Conservation (phyloP, 2,888 invertebrate species). For the Harpagoxenus sublaevis region DNA sequence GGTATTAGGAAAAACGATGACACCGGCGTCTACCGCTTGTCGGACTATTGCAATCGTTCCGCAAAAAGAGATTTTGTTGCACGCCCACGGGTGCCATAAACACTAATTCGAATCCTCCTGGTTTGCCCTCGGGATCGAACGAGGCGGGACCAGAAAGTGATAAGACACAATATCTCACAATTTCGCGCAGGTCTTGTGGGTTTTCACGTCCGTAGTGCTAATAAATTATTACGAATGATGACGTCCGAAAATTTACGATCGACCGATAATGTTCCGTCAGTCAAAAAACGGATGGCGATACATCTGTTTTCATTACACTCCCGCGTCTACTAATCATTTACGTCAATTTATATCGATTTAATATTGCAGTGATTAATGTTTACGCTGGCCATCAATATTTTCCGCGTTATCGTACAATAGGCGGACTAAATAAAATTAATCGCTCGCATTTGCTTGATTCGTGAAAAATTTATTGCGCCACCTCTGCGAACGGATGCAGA, state of each 20-base stretch:
- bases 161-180: slow-evolving; percentile 75
- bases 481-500: slow-evolving; percentile 28
- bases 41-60: slow-evolving; percentile 57
- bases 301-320: slow-evolving; percentile 40
- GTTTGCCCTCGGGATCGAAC: slow-evolving; percentile 67
- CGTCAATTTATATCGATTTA: slow-evolving; percentile 53
- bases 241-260: slow-evolving; percentile 66
- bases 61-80: slow-evolving; percentile 60
- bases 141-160: slow-evolving; percentile 67
- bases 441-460: slow-evolving; percentile 33
- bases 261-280: slow-evolving; percentile 41
- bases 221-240: slow-evolving; percentile 71
- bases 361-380: slow-evolving; percentile 49
- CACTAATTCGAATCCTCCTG: slow-evolving; percentile 75
- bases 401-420: slow-evolving; percentile 41
- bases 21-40: not conserved
- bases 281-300: slow-evolving; percentile 36
- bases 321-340: not conserved
- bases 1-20: slow-evolving; percentile 21
- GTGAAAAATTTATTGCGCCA: slow-evolving; percentile 39
- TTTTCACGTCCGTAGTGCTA: slow-evolving; percentile 59
- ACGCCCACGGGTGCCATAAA: slow-evolving; percentile 73
- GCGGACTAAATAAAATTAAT: slow-evolving; percentile 50
- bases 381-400: slow-evolving; percentile 36
- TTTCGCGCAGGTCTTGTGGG: slow-evolving; percentile 67